Evolutionary conservation across 1,140 invertebrate genomes (phyloP).

Genomic region (Doryteuthis pealeii): DNA sequence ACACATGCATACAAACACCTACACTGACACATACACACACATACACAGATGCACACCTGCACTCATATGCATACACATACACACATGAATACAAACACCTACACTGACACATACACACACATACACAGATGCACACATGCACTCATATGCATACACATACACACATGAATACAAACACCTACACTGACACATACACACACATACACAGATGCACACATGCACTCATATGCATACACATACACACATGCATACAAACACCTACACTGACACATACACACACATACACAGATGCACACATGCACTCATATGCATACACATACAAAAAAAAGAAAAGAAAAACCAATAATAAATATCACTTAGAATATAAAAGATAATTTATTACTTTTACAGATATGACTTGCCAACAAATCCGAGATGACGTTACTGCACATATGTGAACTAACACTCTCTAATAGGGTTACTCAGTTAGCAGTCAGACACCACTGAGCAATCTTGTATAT

Average conservation of each 20-base stretch:
- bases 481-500: no score
- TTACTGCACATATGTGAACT: no score
- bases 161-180: no score
- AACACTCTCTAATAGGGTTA: no score
- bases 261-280: neutral
- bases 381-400: no score
- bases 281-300: constrained; percentile 9
- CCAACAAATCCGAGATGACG: no score
- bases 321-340: no score
- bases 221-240: no score
- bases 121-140: neutral
- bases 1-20: no score
- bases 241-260: constrained; percentile 5
- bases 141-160: neutral
- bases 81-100: neutral
- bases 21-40: constrained; percentile 16
- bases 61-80: neutral
- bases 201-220: neutral
- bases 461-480: no score
- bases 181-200: neutral
- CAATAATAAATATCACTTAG: no score
- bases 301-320: neutral
- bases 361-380: no score
- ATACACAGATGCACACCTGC: constrained; percentile 10
- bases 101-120: neutral